phyloP scores from a whole-genome alignment of 2,797 vertebrate species.

The Rhinichthys osculus region DNA sequence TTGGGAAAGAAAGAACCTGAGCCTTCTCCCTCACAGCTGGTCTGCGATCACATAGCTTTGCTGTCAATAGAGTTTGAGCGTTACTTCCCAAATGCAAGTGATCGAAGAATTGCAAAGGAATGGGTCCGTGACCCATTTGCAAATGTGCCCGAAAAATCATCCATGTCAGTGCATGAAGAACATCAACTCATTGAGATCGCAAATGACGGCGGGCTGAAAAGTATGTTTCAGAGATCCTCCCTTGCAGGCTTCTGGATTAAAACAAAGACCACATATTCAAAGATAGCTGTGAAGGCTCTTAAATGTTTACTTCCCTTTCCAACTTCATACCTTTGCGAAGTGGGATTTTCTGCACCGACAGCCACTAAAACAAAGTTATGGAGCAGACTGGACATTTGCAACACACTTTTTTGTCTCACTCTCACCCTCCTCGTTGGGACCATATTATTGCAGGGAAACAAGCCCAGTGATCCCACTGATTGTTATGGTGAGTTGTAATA shows the following conservation, averaged over 20 bases:
- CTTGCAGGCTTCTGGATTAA: background rate
- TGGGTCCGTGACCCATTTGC: slow-evolving; percentile 43
- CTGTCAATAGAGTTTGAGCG: slow-evolving; percentile 39
- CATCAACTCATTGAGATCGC: slow-evolving; percentile 4
- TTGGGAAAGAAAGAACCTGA: slow-evolving; percentile 31
- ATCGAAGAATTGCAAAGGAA: slow-evolving; percentile 36
- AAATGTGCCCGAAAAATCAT: slow-evolving; percentile 33
- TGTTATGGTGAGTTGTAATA: background rate
- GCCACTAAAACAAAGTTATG: background rate
- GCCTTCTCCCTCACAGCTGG: background rate
- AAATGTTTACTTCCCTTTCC: background rate
- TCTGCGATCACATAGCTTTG: background rate
- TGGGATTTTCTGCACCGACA: background rate
- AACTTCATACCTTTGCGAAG: too few relatives aligned
- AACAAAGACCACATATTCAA: background rate
- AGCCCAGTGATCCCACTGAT: background rate
- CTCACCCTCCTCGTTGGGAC: background rate
- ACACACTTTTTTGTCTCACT: background rate
- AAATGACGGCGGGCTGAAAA: background rate
- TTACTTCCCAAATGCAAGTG: slow-evolving; percentile 48
- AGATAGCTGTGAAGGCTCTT: background rate
- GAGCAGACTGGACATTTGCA: background rate
- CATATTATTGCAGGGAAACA: background rate
- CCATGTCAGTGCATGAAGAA: slow-evolving; percentile 50
- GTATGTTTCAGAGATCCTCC: background rate